phyloP scores from a whole-genome alignment of 2,113 vertebrate species.

The Scortum barcoo region DNA sequence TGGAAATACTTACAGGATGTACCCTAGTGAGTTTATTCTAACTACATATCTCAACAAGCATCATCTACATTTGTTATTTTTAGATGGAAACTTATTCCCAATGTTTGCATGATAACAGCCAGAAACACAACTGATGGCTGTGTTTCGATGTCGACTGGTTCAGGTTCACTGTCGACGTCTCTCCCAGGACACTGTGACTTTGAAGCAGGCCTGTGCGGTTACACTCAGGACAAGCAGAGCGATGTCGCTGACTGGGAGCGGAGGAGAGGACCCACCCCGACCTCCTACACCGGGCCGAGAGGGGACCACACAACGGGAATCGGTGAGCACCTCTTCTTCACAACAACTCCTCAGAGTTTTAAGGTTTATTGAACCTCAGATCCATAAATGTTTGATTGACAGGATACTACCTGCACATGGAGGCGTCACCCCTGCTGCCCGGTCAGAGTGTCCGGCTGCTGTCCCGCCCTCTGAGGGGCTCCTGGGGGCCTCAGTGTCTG shows the following conservation, averaged over 20 bases:
- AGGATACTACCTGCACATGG: constrained; percentile 96
- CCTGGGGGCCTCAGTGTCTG: constrained; percentile 88
- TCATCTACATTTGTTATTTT: neutral
- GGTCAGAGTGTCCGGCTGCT: constrained; percentile 88
- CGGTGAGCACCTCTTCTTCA: constrained; percentile 85
- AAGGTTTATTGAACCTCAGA: too few relatives aligned
- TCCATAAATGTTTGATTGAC: constrained; percentile 21
- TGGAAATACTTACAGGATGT: too few relatives aligned
- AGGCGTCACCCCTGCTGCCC: constrained; percentile 92
- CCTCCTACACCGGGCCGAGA: constrained; percentile 93
- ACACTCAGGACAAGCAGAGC: constrained; percentile 87
- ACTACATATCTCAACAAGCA: too few relatives aligned
- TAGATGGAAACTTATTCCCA: too few relatives aligned
- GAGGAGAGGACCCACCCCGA: constrained; percentile 91
- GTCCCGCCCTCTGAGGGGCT: constrained; percentile 86
- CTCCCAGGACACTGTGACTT: constrained; percentile 91
- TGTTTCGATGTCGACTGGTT: neutral
- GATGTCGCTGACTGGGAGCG: constrained; percentile 89
- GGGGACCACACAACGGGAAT: constrained; percentile 95
- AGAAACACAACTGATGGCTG: neutral
- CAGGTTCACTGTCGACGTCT: constrained; percentile 77
- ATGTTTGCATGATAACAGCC: too few relatives aligned
- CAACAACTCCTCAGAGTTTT: neutral
- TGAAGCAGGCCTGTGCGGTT: constrained; percentile 90
- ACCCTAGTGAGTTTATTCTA: too few relatives aligned